Conservation (phyloP, 2,113 vertebrate species). For the Sprattus sprattus region DNA sequence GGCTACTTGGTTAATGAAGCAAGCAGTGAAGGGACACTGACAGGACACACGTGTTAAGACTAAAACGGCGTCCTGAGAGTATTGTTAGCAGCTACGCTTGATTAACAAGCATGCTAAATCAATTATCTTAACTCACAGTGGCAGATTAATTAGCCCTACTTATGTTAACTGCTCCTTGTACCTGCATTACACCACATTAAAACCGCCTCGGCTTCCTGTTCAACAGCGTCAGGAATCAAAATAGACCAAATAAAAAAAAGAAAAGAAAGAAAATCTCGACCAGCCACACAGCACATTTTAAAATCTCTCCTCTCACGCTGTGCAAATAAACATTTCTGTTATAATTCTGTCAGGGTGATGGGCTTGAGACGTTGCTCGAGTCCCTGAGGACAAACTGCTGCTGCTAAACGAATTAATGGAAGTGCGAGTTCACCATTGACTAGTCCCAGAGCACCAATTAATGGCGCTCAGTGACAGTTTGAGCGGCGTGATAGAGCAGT, state of each 20-base stretch:
- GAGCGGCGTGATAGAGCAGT: background rate
- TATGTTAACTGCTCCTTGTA: conserved; percentile 64
- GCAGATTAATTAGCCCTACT: conserved; percentile 55
- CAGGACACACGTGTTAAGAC: conserved; percentile 55
- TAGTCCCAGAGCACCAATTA: conserved; percentile 40
- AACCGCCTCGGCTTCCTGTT: conserved; percentile 42
- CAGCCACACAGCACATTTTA: background rate
- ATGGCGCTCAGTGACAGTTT: background rate
- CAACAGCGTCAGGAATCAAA: background rate
- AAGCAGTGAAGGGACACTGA: conserved; percentile 57
- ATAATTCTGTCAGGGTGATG: conserved; percentile 7
- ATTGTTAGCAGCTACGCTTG: conserved; percentile 64
- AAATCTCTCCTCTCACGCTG: background rate
- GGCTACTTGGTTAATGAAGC: conserved; percentile 49
- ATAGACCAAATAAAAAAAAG: background rate
- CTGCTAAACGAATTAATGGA: conserved; percentile 38
- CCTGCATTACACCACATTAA: conserved; percentile 60
- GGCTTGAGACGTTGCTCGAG: background rate
- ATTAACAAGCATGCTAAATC: conserved; percentile 69
- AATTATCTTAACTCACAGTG: conserved; percentile 64
- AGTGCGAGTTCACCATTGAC: conserved; percentile 24
- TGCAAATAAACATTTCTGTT: conserved; percentile 6
- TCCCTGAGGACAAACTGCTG: conserved; percentile 33
- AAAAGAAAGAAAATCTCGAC: background rate
- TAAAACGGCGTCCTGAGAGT: conserved; percentile 58